phyloP scores from a whole-genome alignment of 2,797 vertebrate genomes.

The Dendrocincla fuliginosa region DNA sequence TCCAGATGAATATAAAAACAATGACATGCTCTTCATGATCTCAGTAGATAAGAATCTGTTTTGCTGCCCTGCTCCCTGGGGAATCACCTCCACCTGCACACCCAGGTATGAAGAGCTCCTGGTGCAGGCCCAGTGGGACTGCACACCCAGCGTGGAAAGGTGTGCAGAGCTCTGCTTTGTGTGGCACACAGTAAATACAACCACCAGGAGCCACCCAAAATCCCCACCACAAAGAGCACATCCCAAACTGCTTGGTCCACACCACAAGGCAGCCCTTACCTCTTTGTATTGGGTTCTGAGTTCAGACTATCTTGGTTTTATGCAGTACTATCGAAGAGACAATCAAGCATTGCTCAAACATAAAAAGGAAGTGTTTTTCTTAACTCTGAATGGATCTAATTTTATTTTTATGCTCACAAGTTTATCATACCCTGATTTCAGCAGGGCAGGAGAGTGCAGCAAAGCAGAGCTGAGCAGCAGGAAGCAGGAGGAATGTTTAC shows the following conservation, averaged over 20 bases:
- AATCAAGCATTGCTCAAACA: neutral
- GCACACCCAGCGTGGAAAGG: neutral
- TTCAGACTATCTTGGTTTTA: neutral
- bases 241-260: neutral
- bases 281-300: no score
- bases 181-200: neutral
- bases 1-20: neutral
- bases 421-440: neutral
- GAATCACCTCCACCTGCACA: neutral
- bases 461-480: neutral
- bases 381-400: neutral
- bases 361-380: neutral
- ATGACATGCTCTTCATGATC: neutral
- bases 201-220: neutral
- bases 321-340: neutral
- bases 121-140: fast-evolving
- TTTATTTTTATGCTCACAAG: neutral
- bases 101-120: neutral
- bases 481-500: neutral
- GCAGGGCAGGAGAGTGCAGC: neutral
- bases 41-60: neutral
- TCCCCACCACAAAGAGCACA: neutral
- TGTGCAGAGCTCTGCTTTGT: neutral
- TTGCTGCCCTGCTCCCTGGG: neutral
- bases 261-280: neutral